phyloP scores from a whole-genome alignment of 2,888 invertebrate genomes.

The Hymenopus coronatus region DNA sequence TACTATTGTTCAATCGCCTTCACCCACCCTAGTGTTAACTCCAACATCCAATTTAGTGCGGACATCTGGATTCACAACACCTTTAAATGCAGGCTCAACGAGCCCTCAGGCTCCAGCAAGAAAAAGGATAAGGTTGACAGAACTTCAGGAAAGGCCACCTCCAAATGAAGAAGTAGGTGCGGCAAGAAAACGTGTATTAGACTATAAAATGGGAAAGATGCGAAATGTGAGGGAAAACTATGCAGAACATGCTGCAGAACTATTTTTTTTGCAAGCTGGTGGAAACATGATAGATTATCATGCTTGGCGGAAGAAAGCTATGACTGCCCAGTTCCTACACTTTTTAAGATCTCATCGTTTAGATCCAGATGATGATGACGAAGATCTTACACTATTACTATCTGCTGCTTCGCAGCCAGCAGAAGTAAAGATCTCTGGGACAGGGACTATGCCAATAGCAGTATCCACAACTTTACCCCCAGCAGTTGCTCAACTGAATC shows the following conservation, averaged over 20 bases:
- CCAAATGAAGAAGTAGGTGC: conserved; percentile 51
- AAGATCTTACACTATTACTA: conserved; percentile 44
- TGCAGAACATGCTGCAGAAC: conserved; percentile 76
- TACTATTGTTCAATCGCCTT: conserved; percentile 19
- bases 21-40: conserved; percentile 24
- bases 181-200: conserved; percentile 66
- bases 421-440: conserved; percentile 60
- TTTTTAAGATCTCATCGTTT: conserved; percentile 73
- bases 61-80: conserved; percentile 28
- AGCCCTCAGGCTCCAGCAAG: conserved; percentile 46
- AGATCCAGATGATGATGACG: conserved; percentile 58
- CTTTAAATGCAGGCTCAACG: conserved; percentile 37
- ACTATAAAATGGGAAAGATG: conserved; percentile 67
- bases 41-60: conserved; percentile 24
- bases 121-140: conserved; percentile 49
- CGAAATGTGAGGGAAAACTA: conserved; percentile 66
- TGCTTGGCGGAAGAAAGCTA: conserved; percentile 78
- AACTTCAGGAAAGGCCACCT: conserved; percentile 45
- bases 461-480: conserved; percentile 60
- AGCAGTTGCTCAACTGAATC: conserved; percentile 59
- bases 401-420: conserved; percentile 45
- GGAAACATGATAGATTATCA: conserved; percentile 87
- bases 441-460: conserved; percentile 58
- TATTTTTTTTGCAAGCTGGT: conserved; percentile 82
- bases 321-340: conserved; percentile 68